Evolutionary conservation across 1,140 invertebrate species (phyloP).

Genomic region (Centruroides vittatus): DNA sequence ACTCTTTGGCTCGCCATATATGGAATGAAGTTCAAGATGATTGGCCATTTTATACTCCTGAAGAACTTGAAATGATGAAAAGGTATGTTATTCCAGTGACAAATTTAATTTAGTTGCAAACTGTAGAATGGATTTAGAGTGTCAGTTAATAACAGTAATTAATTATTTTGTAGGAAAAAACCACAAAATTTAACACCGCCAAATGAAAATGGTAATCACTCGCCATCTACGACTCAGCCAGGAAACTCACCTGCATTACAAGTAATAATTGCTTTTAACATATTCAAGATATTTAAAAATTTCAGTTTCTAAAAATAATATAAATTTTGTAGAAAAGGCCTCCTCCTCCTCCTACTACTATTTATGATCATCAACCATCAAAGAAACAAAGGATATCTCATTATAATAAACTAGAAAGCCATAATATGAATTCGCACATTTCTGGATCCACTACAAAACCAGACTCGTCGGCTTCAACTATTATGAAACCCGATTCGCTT

Average conservation of each 20-base stretch:
- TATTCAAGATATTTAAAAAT: no score
- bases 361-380: slow-evolving; percentile 29
- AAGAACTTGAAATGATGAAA: slow-evolving; percentile 72
- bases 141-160: no score
- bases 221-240: background rate
- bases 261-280: background rate
- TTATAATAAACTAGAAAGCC: slow-evolving; percentile 28
- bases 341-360: background rate
- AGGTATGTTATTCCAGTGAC: slow-evolving; percentile 28
- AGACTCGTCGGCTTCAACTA: background rate
- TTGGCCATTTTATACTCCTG: slow-evolving; percentile 82
- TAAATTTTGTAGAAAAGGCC: background rate
- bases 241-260: slow-evolving; percentile 5
- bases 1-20: slow-evolving; percentile 61
- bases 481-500: no score
- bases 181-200: slow-evolving; percentile 76
- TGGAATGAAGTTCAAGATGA: slow-evolving; percentile 82
- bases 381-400: slow-evolving; percentile 72
- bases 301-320: background rate
- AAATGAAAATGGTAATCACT: slow-evolving; percentile 2
- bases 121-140: no score
- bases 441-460: background rate
- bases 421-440: background rate
- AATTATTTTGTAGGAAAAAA: slow-evolving; percentile 47
- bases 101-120: no score